These are phyloP conservation scores for Latheticus oryzae DNA, from an alignment of 2,888 invertebrate genomes.

Conservation along the genomic window DNA sequence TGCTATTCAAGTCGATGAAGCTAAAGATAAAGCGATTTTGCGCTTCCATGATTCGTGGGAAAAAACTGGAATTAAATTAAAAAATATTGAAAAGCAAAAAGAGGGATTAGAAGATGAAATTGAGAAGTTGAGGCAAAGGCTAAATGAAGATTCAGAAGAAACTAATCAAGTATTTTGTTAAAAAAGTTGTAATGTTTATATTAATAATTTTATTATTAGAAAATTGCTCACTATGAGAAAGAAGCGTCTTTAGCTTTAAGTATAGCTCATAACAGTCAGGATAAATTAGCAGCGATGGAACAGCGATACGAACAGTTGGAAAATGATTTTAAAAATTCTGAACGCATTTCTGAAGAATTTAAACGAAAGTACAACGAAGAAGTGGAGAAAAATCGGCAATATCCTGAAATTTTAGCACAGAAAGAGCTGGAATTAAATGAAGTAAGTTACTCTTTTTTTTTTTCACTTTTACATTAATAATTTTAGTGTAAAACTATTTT, in stretches of 20 bases:
- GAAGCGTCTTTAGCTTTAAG: slow-evolving; percentile 80
- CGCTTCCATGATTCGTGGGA: slow-evolving; percentile 76
- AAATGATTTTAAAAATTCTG: slow-evolving; percentile 60
- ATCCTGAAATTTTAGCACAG: slow-evolving; percentile 72
- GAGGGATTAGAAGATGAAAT: slow-evolving; percentile 55
- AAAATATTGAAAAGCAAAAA: slow-evolving; percentile 59
- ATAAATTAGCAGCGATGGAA: slow-evolving; percentile 71
- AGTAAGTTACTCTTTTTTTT: too few species aligned
- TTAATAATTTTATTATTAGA: slow-evolving; percentile 51
- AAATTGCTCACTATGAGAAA: slow-evolving; percentile 74
- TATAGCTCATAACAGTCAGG: slow-evolving; percentile 76
- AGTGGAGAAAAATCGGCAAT: slow-evolving; percentile 66
- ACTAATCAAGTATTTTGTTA: slow-evolving; percentile 54
- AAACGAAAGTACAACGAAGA: slow-evolving; percentile 50
- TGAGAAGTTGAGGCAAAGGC: slow-evolving; percentile 50
- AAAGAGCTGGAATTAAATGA: slow-evolving; percentile 71
- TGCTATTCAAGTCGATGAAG: slow-evolving; percentile 80
- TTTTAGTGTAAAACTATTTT: slow-evolving; percentile 59
- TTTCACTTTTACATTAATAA: too few species aligned
- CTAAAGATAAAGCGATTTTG: slow-evolving; percentile 77
- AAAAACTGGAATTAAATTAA: slow-evolving; percentile 63
- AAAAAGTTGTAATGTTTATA: too few species aligned
- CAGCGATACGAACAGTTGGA: slow-evolving; percentile 67
- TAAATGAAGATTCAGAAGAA: slow-evolving; percentile 54
- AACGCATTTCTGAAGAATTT: slow-evolving; percentile 47